These are phyloP conservation scores for Tetranychus piercei DNA, from an alignment of 2,888 invertebrate genomes.

Conservation along the genomic window DNA sequence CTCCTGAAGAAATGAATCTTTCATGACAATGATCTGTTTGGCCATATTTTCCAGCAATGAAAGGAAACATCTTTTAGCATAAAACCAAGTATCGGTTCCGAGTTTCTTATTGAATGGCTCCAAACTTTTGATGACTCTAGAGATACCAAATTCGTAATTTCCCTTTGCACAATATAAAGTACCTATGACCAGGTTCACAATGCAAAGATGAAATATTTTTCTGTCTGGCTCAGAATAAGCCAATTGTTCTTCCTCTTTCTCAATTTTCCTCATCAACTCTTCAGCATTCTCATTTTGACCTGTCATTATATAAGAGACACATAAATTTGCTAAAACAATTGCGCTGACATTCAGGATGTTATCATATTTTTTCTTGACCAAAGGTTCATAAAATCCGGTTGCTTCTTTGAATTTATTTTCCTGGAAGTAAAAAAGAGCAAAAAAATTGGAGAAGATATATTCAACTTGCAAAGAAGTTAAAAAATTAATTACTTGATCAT, in stretches of 20 bases:
- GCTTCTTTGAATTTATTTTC: slow-evolving; percentile 96
- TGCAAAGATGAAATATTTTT: slow-evolving; percentile 81
- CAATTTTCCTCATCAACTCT: slow-evolving; percentile 92
- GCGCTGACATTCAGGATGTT: slow-evolving; percentile 74
- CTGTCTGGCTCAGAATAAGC: slow-evolving; percentile 78
- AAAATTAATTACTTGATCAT: not conserved
- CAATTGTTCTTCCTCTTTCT: slow-evolving; percentile 85
- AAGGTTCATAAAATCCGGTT: slow-evolving; percentile 90
- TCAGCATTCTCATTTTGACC: slow-evolving; percentile 96
- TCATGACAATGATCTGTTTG: slow-evolving; percentile 69
- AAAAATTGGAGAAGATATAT: not conserved
- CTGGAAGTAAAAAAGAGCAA: slow-evolving; percentile 23
- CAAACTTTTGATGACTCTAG: slow-evolving; percentile 84
- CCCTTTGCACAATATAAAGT: slow-evolving; percentile 96
- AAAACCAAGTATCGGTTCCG: slow-evolving; percentile 96
- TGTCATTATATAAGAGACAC: slow-evolving; percentile 98
- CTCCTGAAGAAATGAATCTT: slow-evolving; percentile 68
- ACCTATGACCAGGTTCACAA: slow-evolving; percentile 94
- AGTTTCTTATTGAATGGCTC: slow-evolving; percentile 82
- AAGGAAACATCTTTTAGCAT: slow-evolving; percentile 83
- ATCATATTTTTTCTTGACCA: slow-evolving; percentile 82
- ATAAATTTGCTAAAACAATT: slow-evolving; percentile 92
- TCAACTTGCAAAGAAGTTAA: not conserved
- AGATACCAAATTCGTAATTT: slow-evolving; percentile 96
- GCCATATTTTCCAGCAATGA: slow-evolving; percentile 76